Evolutionary conservation across 1,140 invertebrate species (phyloP).

Genomic region (Procambarus clarkii): DNA sequence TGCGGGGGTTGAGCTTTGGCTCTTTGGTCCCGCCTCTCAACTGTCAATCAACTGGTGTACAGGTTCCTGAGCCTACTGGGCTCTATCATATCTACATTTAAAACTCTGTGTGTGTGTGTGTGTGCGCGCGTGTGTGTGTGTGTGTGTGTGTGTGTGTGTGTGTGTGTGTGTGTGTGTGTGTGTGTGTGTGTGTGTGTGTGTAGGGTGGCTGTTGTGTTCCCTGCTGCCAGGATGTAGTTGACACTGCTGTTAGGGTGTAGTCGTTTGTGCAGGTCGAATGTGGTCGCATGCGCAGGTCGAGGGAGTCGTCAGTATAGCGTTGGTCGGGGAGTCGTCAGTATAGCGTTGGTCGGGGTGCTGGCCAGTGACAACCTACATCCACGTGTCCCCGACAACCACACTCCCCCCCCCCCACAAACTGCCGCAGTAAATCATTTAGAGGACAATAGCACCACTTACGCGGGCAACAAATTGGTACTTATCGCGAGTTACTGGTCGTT

Average conservation of each 20-base stretch:
- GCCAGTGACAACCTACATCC: too few species aligned
- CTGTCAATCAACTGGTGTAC: too few species aligned
- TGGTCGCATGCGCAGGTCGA: not conserved
- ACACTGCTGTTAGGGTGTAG: not conserved
- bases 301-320: not conserved
- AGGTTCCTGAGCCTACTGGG: too few species aligned
- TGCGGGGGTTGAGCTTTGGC: too few species aligned
- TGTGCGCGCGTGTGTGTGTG: not conserved
- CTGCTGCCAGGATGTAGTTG: not conserved
- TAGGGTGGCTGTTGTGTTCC: not conserved
- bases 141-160: not conserved
- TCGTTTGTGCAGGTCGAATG: not conserved
- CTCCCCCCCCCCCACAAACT: not conserved
- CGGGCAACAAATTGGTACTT: slow-evolving; percentile 26
- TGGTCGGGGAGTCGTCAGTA: not conserved
- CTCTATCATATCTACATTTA: too few species aligned
- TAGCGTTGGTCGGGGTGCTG: too few species aligned
- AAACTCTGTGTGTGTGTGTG: slow-evolving; percentile 3
- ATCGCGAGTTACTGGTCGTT: slow-evolving; percentile 21
- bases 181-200: too few species aligned
- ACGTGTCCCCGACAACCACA: not conserved
- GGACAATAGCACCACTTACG: slow-evolving; percentile 31
- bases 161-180: not conserved
- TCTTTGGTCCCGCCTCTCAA: too few species aligned
- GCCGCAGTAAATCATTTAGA: slow-evolving; percentile 29